Evolutionary conservation across 2,888 invertebrate species (phyloP).

Genomic region (Chirona hameri): DNA sequence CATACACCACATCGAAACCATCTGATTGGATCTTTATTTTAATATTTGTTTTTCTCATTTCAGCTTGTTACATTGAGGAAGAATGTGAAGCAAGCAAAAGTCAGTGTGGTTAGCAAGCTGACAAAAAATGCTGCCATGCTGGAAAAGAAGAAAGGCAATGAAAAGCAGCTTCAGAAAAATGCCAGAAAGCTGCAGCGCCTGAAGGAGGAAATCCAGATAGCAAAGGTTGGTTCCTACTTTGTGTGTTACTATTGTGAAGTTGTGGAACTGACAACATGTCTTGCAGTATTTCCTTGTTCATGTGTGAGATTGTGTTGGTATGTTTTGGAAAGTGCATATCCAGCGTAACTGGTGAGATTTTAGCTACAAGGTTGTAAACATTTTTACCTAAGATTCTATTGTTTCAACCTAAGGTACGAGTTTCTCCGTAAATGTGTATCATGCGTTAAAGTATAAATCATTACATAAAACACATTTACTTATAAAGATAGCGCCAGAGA

Average conservation of each 20-base stretch:
- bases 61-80: background rate
- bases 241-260: no score
- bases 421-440: background rate
- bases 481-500: no score
- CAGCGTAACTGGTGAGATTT: no score
- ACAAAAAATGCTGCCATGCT: background rate
- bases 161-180: background rate
- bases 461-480: no score
- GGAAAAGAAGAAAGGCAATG: conserved; percentile 1
- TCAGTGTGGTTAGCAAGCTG: background rate
- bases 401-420: background rate
- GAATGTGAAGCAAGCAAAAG: background rate
- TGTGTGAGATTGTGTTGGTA: no score
- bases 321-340: no score
- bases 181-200: background rate
- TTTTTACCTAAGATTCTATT: background rate
- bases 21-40: no score
- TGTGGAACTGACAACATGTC: no score
- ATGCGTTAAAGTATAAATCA: background rate
- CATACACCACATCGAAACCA: no score
- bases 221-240: background rate
- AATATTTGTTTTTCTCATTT: background rate
- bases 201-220: background rate
- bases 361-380: no score
- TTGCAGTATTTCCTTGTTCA: no score